Evolutionary conservation across 2,888 invertebrate species (phyloP).

Genomic region (Scaptomyza cyrtandrae): DNA sequence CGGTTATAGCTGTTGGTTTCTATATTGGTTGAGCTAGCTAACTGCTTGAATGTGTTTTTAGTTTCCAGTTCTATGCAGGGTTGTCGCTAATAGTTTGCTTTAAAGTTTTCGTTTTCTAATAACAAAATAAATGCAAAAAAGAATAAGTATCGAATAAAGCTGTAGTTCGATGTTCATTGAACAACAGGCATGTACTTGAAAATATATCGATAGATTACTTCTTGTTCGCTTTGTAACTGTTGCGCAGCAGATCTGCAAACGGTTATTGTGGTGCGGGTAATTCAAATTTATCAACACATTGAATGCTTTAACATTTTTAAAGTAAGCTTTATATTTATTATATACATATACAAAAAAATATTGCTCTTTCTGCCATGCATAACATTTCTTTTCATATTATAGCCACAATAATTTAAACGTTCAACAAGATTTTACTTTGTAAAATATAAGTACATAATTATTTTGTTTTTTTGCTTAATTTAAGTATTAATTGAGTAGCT

Average conservation of each 20-base stretch:
- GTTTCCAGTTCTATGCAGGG: too few species aligned
- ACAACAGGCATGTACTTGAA: background rate
- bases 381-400: slow-evolving; percentile 68
- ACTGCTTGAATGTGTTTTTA: too few species aligned
- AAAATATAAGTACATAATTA: slow-evolving; percentile 39
- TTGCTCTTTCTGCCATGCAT: slow-evolving; percentile 73
- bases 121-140: background rate
- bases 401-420: slow-evolving; percentile 65
- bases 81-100: too few species aligned
- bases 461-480: slow-evolving; percentile 20
- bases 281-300: background rate
- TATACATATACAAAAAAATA: slow-evolving; percentile 61
- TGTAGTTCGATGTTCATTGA: background rate
- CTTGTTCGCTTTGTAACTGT: background rate
- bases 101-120: too few species aligned
- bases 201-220: background rate
- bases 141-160: background rate
- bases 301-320: slow-evolving; percentile 20
- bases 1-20: too few species aligned
- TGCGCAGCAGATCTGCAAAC: background rate
- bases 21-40: too few species aligned
- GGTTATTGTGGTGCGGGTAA: background rate
- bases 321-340: slow-evolving; percentile 62
- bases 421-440: slow-evolving; percentile 52
- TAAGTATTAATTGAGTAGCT: slow-evolving; percentile 45